A percentile compares a stretch with the other conserved stretches of the same genome.
Evolutionary conservation across 1,140 invertebrate species (phyloP).

Genomic region (Capitella teleta): DNA sequence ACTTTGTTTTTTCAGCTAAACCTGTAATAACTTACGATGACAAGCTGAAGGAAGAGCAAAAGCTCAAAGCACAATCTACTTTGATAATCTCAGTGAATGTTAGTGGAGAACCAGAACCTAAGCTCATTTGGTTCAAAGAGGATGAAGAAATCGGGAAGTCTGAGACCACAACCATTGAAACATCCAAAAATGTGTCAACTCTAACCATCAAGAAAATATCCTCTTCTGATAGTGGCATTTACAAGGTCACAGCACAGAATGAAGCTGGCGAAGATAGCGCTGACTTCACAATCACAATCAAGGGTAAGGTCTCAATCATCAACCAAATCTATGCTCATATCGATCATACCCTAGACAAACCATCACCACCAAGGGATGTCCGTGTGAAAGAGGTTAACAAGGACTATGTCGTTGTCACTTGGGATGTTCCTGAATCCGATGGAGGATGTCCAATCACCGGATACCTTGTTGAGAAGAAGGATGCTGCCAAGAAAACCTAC

Average conservation of each 20-base stretch:
- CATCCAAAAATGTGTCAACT: constrained; percentile 1
- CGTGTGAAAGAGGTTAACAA: constrained; percentile 67
- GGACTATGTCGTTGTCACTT: constrained; percentile 73
- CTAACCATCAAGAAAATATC: constrained; percentile 65
- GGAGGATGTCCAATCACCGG: constrained; percentile 80
- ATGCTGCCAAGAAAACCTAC: constrained; percentile 63
- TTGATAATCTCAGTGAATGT: constrained; percentile 51
- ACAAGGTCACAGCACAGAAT: constrained; percentile 60
- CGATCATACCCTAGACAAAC: constrained; percentile 14
- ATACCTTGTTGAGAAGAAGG: constrained; percentile 42
- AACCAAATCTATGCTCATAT: too few relatives aligned
- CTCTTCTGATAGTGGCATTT: constrained; percentile 69
- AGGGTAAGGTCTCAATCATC: constrained; percentile 9
- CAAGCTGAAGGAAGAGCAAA: constrained; percentile 24
- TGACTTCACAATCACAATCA: constrained; percentile 7
- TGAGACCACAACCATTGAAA: background rate
- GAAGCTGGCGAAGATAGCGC: constrained; percentile 56
- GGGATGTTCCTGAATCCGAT: constrained; percentile 82
- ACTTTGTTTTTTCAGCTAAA: background rate
- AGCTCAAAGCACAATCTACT: constrained; percentile 20
- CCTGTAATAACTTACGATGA: constrained; percentile 11
- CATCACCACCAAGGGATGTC: constrained; percentile 59
- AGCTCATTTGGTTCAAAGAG: constrained; percentile 72
- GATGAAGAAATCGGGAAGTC: constrained; percentile 23
- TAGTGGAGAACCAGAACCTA: constrained; percentile 71